Percentiles rank a stretch among this genome's conserved stretches.
Evolutionary conservation across 2,888 invertebrate species (phyloP).

Genomic region (Imbricaverruca yamaguchii): DNA sequence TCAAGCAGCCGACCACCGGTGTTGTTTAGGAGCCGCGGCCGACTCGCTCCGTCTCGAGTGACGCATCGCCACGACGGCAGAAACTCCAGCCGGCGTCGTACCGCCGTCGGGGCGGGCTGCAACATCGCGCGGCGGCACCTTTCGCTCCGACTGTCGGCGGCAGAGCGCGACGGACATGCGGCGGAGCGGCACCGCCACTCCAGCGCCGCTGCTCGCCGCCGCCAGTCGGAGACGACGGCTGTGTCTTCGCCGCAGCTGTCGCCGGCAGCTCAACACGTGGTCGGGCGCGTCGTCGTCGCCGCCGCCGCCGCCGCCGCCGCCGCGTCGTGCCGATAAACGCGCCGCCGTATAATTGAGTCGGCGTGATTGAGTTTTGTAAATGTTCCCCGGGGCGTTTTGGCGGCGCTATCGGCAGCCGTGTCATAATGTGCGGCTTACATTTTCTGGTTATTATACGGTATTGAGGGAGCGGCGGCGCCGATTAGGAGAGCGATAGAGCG

Average conservation of each 20-base stretch:
- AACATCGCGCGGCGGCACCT: too few relatives aligned
- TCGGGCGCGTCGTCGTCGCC: not conserved
- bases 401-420: not conserved
- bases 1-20: not conserved
- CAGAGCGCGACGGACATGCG: too few relatives aligned
- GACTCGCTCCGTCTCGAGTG: too few relatives aligned
- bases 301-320: conserved; percentile 1
- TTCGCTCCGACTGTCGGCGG: too few relatives aligned
- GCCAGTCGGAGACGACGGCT: too few relatives aligned
- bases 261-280: conserved; percentile 1
- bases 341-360: conserved; percentile 13
- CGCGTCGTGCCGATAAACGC: not conserved
- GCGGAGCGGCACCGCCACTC: too few relatives aligned
- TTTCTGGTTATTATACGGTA: conserved; percentile 22
- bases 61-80: too few relatives aligned
- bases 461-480: conserved; percentile 10
- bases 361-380: conserved; percentile 22
- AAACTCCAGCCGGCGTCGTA: too few relatives aligned
- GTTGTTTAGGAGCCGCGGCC: not conserved
- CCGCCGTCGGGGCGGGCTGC: too few relatives aligned
- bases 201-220: too few relatives aligned
- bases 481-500: not conserved
- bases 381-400: conserved; percentile 21
- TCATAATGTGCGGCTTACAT: conserved; percentile 24
- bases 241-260: not conserved